Conservation (phyloP, 2,888 invertebrate species). For the Bombylius discolor region DNA sequence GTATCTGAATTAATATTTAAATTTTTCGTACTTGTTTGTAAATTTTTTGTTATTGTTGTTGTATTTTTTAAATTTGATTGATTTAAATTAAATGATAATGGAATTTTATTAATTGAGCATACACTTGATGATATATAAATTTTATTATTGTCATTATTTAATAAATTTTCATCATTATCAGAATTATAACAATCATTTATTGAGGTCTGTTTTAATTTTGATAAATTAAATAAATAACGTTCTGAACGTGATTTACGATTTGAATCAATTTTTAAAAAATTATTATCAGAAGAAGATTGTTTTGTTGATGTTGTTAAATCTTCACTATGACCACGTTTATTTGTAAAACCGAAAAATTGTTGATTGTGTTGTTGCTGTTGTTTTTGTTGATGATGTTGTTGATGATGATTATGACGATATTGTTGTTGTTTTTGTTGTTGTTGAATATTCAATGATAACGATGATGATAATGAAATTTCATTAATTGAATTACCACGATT, state of each 20-base stretch:
- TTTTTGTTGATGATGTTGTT: no score
- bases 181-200: constrained; percentile 28
- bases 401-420: neutral
- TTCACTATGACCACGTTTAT: constrained; percentile 4
- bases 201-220: constrained; percentile 33
- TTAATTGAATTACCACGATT: constrained; percentile 25
- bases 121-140: constrained; percentile 1
- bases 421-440: constrained; percentile 15
- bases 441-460: constrained; percentile 15
- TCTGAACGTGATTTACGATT: constrained; percentile 19
- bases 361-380: no score
- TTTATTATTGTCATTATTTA: constrained; percentile 31
- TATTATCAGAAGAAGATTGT: neutral
- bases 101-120: constrained; percentile 8
- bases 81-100: neutral
- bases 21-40: neutral
- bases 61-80: constrained; percentile 12
- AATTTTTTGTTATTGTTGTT: neutral
- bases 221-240: constrained; percentile 27
- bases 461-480: constrained; percentile 18
- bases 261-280: constrained; percentile 10
- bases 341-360: neutral
- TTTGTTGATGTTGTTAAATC: neutral
- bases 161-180: constrained; percentile 31
- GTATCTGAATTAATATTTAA: neutral